These are phyloP conservation scores for Lophotriccus pileatus DNA, from an alignment of 2,797 vertebrate genomes.

Conservation along the genomic window DNA sequence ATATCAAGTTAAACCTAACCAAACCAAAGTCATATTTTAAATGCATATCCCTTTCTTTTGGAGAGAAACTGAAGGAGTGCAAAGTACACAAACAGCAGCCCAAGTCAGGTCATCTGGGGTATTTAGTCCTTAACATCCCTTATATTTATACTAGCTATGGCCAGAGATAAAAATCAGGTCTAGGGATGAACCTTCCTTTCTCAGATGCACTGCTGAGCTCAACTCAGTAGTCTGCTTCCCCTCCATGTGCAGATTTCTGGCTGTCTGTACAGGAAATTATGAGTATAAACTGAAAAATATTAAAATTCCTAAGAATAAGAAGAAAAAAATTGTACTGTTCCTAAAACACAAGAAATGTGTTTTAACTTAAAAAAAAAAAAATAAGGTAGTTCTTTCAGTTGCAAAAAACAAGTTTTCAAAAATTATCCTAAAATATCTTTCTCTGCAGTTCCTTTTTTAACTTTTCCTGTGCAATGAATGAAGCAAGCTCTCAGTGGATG, in stretches of 20 bases:
- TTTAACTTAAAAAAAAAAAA: neutral
- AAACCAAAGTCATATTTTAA: constrained; percentile 5
- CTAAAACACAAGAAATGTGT: neutral
- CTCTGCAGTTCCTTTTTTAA: neutral
- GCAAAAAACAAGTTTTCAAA: neutral
- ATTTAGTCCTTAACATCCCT: neutral
- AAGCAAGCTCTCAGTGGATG: neutral
- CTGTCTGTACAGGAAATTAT: neutral
- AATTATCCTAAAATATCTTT: neutral
- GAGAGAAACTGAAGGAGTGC: neutral
- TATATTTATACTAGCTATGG: neutral
- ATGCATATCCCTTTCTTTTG: neutral
- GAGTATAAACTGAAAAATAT: neutral
- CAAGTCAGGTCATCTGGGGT: neutral
- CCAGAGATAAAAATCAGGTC: neutral
- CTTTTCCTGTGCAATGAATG: neutral
- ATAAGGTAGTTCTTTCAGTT: neutral
- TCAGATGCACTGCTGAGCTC: neutral
- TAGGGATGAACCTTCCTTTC: neutral
- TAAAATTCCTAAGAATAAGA: neutral
- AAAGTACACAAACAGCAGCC: neutral
- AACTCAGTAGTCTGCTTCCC: neutral
- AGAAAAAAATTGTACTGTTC: neutral
- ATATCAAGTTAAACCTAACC: neutral
- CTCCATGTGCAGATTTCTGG: neutral